A percentile compares a stretch with the other conserved stretches of the same genome.
Conservation (phyloP, 2,113 vertebrate species). For the Scomber japonicus region DNA sequence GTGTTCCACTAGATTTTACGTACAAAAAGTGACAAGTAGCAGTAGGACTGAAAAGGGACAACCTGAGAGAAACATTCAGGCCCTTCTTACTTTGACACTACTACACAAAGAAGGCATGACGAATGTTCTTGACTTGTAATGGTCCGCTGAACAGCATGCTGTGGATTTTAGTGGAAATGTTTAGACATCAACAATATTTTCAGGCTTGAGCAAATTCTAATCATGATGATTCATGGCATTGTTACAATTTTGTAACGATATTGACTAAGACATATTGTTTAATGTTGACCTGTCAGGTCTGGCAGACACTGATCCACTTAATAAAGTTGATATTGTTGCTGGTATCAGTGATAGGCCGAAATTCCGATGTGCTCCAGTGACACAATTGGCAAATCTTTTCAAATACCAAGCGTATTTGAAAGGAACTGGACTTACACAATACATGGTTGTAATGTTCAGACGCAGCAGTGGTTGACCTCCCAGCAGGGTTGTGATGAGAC, state of each 20-base stretch:
- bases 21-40: too few relatives aligned
- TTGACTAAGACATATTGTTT: neutral
- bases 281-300: conserved; percentile 26
- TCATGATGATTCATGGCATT: too few relatives aligned
- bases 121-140: too few relatives aligned
- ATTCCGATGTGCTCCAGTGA: conserved; percentile 22
- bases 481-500: neutral
- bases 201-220: too few relatives aligned
- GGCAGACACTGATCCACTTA: conserved; percentile 5
- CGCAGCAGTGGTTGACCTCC: neutral
- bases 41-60: too few relatives aligned
- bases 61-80: too few relatives aligned
- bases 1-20: too few relatives aligned
- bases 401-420: conserved; percentile 12
- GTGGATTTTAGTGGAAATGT: too few relatives aligned
- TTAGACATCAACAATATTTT: too few relatives aligned
- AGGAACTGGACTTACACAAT: conserved; percentile 19
- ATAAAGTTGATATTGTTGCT: neutral
- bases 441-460: neutral
- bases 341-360: conserved; percentile 1
- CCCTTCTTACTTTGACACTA: too few relatives aligned
- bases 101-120: too few relatives aligned
- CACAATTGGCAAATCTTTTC: conserved; percentile 7
- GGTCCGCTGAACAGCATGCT: too few relatives aligned
- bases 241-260: neutral